Conservation (phyloP, 1,140 invertebrate species). For the Anthonomus grandis region DNA sequence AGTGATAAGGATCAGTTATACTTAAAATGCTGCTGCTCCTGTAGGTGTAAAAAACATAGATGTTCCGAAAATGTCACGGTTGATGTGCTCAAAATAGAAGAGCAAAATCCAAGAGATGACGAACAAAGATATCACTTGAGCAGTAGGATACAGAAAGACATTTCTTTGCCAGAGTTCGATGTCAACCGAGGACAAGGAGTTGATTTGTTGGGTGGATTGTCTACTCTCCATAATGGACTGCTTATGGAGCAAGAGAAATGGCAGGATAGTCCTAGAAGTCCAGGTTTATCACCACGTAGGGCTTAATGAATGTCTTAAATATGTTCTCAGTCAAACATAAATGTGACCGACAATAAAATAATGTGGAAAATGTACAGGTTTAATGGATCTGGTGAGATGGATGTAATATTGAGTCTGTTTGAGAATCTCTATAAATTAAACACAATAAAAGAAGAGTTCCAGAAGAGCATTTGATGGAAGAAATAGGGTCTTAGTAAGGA, state of each 20-base stretch:
- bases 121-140: not conserved
- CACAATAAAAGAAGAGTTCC: too few species aligned
- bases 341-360: too few species aligned
- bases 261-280: conserved; percentile 50
- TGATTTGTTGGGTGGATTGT: conserved; percentile 33
- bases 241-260: conserved; percentile 42
- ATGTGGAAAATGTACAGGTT: too few species aligned
- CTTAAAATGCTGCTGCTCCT: conserved; percentile 42
- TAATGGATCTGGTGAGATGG: too few species aligned
- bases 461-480: too few species aligned
- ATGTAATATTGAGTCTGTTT: too few species aligned
- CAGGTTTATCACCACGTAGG: conserved; percentile 16
- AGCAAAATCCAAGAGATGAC: conserved; percentile 9
- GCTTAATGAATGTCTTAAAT: too few species aligned
- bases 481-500: too few species aligned
- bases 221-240: conserved; percentile 36
- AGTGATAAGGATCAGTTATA: conserved; percentile 44
- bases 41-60: conserved; percentile 29
- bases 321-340: too few species aligned
- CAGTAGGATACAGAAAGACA: conserved; percentile 8
- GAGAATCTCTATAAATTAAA: too few species aligned
- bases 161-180: conserved; percentile 22
- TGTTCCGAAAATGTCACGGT: conserved; percentile 27
- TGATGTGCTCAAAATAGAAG: conserved; percentile 44
- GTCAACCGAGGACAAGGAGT: not conserved